These are phyloP conservation scores for Sciurus vulgaris DNA, from an alignment of 2,797 vertebrate species.

Conservation along the genomic window DNA sequence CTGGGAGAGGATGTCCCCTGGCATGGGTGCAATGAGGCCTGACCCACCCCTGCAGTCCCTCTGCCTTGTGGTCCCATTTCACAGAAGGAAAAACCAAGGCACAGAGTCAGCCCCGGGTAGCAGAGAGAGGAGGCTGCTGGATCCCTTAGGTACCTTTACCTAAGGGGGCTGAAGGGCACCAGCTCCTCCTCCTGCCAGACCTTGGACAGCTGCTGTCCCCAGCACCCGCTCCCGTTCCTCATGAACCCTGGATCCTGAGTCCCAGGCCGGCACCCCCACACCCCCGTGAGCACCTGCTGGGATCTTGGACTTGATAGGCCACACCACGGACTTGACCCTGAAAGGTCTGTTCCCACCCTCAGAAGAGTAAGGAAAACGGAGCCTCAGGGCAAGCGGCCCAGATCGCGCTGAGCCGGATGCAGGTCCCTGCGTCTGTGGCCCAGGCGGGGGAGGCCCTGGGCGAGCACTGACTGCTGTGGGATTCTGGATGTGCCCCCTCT, in stretches of 20 bases:
- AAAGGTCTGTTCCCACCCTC: not conserved
- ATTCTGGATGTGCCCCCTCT: not conserved
- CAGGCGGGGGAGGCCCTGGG: not conserved
- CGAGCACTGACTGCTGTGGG: not conserved
- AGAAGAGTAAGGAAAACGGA: not conserved
- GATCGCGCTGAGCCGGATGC: not conserved
- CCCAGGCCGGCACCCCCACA: not conserved
- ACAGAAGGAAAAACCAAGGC: constrained; percentile 45
- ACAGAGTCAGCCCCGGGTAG: not conserved
- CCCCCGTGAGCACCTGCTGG: not conserved
- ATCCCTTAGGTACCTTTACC: too few species aligned
- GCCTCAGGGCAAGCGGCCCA: too few species aligned
- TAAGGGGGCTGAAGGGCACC: not conserved
- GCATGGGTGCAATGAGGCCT: too few species aligned
- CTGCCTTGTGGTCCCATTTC: not conserved
- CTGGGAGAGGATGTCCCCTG: not conserved
- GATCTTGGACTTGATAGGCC: not conserved
- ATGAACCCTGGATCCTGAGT: not conserved
- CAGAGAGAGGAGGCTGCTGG: not conserved
- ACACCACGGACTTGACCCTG: not conserved
- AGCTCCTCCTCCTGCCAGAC: not conserved
- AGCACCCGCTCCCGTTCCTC: not conserved
- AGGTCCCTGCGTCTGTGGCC: not conserved
- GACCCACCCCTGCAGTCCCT: not conserved
- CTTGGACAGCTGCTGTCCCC: not conserved